Base-by-base conservation (phyloP, 2,888 invertebrate genomes). In the Amphipyra tragopoginis region DNA sequence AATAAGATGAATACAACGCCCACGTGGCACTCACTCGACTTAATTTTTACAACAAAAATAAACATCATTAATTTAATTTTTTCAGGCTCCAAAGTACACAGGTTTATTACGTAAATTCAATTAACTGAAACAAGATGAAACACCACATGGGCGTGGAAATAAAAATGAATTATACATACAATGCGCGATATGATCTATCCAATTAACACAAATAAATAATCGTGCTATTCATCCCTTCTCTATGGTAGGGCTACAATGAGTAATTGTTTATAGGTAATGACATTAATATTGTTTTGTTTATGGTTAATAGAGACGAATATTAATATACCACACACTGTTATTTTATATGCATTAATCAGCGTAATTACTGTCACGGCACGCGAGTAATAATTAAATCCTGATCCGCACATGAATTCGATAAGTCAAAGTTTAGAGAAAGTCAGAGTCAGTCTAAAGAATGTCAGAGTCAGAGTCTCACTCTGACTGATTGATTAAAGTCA, bases 161-260 rank as follows among this genome's bases (percentile, higher is more conserved):
- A 60, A 59, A 56, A 69, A 68, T 73, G 50, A 77, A 78, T 78
- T 69, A 77, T 68, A 71, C 71, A 69, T 69, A 50, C 38, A 63
- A 56, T 34, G 11, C 34, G 9, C 42, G 77, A 81, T 81, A 78
- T 44, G 44, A 76, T 78, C 79, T 76, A 64, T 72, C 69, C 79
- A 76, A 78, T 78, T 78, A 74, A 69, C 57, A 77, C 65, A 77
- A 69, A 75, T 77, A 83, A 85, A 86, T 87, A 90, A 90, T 88
- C 83, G 85, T 80, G 84, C 68, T 75, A 77, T 87, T 85, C 83
- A 39, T 59, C 53, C 61, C 79, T 81, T 72, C 77, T 75, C 75
- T 73, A 65, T 57, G 49, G 34, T 67, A 58, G 57, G 55, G 61
- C 11, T 39, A 56, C 36, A 42, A 55, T 66, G 61, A 56, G 13